Conservation (phyloP, 2,888 invertebrate species). For the Girardia tigrina region DNA sequence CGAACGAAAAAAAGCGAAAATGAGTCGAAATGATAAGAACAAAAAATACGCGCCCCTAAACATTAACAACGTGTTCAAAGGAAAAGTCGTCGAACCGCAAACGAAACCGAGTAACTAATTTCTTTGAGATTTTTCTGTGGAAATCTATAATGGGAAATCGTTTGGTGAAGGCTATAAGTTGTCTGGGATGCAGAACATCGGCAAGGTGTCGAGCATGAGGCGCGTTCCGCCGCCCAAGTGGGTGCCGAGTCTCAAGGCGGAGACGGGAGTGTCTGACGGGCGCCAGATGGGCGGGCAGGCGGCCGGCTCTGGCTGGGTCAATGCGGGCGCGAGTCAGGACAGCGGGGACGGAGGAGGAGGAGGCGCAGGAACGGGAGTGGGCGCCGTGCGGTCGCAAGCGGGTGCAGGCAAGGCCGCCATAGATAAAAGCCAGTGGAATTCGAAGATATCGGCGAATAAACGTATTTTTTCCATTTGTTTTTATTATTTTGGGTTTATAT, state of each 20-base stretch:
- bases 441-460: neutral
- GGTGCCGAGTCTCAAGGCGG: slow-evolving; percentile 37
- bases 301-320: slow-evolving; percentile 35
- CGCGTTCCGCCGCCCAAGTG: slow-evolving; percentile 34
- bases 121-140: neutral
- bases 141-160: neutral
- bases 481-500: no score
- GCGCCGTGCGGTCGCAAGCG: no score
- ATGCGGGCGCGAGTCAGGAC: neutral
- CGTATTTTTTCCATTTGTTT: no score
- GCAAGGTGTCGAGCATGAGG: slow-evolving; percentile 30
- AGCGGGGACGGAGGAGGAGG: no score
- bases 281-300: slow-evolving; percentile 32
- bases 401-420: neutral
- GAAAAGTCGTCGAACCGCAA: slow-evolving; percentile 28
- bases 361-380: no score
- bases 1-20: no score
- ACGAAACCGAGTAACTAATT: slow-evolving; percentile 27
- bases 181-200: slow-evolving; percentile 36
- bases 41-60: slow-evolving; percentile 27
- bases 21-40: slow-evolving; percentile 21
- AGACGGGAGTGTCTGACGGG: slow-evolving; percentile 36
- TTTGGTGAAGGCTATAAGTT: slow-evolving; percentile 27
- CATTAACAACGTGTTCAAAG: slow-evolving; percentile 32
- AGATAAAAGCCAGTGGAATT: slow-evolving; percentile 5